Evolutionary conservation across 1,140 invertebrate species (phyloP).

Genomic region (Drosophila rufa): DNA sequence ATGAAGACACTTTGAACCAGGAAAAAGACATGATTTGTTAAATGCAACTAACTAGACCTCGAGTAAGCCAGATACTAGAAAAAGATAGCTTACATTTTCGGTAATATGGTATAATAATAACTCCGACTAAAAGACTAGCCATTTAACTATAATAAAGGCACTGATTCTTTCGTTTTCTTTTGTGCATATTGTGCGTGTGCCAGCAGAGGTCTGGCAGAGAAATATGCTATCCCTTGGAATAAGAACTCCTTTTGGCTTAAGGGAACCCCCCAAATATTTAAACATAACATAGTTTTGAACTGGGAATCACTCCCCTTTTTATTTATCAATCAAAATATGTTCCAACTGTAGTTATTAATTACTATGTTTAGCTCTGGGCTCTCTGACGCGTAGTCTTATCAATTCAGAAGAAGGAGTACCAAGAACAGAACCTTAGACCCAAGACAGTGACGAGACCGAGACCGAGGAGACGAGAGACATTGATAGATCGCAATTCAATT

Average conservation of each 20-base stretch:
- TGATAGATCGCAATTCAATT: constrained; percentile 78
- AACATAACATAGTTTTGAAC: not conserved
- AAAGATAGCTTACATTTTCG: too few species aligned
- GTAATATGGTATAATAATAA: too few species aligned
- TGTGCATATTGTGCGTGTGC: too few species aligned
- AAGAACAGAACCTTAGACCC: constrained; percentile 12
- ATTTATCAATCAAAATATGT: not conserved
- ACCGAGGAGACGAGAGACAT: constrained; percentile 37
- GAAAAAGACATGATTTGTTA: too few species aligned
- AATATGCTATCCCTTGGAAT: too few species aligned
- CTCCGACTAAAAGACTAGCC: too few species aligned
- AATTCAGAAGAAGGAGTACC: constrained; percentile 12
- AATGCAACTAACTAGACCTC: too few species aligned
- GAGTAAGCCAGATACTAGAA: too few species aligned
- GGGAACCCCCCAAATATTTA: not conserved
- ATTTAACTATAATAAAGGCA: too few species aligned
- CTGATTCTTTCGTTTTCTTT: too few species aligned
- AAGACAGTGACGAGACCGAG: not conserved
- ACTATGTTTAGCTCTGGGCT: constrained; percentile 41
- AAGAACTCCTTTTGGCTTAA: not conserved
- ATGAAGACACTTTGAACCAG: not conserved
- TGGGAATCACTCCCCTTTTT: not conserved
- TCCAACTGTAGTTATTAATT: constrained; percentile 55
- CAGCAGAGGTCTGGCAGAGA: too few species aligned
- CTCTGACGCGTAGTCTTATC: constrained; percentile 57